Base-by-base conservation (phyloP, 2,113 vertebrate genomes). In the Nothobranchius kuhntae region DNA sequence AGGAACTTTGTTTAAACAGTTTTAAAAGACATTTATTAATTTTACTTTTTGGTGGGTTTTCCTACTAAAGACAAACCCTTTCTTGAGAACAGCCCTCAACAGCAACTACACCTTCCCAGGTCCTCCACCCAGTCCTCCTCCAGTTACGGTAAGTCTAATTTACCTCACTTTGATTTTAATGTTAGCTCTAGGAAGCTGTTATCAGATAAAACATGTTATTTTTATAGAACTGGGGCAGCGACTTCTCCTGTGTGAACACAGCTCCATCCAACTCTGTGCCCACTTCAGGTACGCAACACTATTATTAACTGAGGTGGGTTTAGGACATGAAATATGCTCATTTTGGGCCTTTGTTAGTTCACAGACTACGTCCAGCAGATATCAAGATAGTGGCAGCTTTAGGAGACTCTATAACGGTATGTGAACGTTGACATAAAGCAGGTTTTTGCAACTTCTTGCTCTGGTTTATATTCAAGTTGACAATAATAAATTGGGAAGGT, bases 361-460 rank as follows among this genome's bases (percentile, higher is more conserved):
- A 99, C 65, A 80, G 86, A 58, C 80, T 99, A 47, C 93, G 81
- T 2, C 96, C 97, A 51, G 92, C 82, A 60, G 95, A 98, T 71
- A 93, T 99, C 82, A 95, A 92, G 75, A 92, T 95, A 6, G 75
- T 98, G 36, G 95, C 91, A 0, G 95, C 96, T 9, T 38, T 98
- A 24, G 97, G 97, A 74, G 96, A 98, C 79, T 95, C 96, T 0
- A 0, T 99, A 54, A 96, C 96, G 8, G 96, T 98, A 83, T 89
- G 95, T 81, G 53, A 68, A 24, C 35, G 36, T n/a, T 13, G n/a
- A 7, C 21, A 7, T 2, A 9, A 11, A 42, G 2, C 38, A 40
- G 38, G 38, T 8, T 30, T 30, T 7, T 40, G 2, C 38, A 40
- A 40, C 38, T 8, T 40, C 4, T 40, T 40, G 13, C 2, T 48